A percentile compares a stretch with the other conserved stretches of the same genome.
These are phyloP conservation scores for Picathartes gymnocephalus DNA, from an alignment of 2,113 vertebrate species.

Conservation along the genomic window DNA sequence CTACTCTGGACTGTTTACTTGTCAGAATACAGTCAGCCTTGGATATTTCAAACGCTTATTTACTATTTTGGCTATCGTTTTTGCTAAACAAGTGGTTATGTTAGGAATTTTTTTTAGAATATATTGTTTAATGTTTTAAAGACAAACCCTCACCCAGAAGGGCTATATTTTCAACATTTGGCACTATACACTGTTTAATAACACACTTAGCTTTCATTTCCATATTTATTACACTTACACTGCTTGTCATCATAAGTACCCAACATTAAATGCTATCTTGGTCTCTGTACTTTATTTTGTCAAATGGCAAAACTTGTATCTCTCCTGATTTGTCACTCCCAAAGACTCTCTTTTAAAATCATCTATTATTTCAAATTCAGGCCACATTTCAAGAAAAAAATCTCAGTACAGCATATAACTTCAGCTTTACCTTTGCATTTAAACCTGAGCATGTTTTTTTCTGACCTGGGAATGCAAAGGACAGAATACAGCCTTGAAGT, in stretches of 20 bases:
- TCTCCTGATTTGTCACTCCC: conserved; percentile 1
- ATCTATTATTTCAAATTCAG: neutral
- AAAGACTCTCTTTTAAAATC: neutral
- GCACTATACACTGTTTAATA: neutral
- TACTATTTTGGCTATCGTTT: neutral
- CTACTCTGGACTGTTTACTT: neutral
- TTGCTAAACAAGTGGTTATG: neutral
- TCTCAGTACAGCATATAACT: neutral
- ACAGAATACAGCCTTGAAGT: neutral
- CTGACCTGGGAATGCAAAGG: neutral
- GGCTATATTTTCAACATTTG: neutral
- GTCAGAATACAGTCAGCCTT: neutral
- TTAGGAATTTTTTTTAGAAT: neutral
- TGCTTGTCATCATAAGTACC: neutral
- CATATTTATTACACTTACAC: neutral
- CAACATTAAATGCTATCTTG: neutral
- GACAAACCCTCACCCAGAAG: neutral
- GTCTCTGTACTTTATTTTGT: neutral
- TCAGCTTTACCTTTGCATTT: neutral
- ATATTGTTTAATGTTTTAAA: neutral
- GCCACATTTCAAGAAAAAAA: neutral
- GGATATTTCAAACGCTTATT: neutral
- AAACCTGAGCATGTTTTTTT: neutral
- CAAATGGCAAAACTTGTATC: neutral
- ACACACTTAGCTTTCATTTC: neutral